Conservation (phyloP, 2,113 vertebrate species). For the Isurus oxyrinchus region DNA sequence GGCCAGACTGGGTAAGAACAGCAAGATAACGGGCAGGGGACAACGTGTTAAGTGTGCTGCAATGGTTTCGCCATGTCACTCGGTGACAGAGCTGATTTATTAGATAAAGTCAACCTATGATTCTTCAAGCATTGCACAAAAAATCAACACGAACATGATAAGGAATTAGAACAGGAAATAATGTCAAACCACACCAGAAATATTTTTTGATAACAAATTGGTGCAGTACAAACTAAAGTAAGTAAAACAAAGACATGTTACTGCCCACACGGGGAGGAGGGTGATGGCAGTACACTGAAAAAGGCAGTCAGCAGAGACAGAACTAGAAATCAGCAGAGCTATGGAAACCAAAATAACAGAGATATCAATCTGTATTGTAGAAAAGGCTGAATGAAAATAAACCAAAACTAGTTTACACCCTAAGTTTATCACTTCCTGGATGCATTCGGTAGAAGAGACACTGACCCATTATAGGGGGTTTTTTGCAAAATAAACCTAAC, state of each 20-base stretch:
- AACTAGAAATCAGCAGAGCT: background rate
- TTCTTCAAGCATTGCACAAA: background rate
- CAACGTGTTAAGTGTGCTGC: background rate
- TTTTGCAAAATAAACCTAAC: too few species aligned
- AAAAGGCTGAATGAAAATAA: background rate
- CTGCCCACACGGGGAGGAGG: background rate
- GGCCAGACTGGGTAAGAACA: background rate
- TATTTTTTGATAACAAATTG: background rate
- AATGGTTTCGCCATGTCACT: background rate
- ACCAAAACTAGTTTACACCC: too few species aligned
- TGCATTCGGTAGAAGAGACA: too few species aligned
- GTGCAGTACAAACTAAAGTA: background rate
- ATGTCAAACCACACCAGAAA: background rate
- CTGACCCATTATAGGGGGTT: too few species aligned
- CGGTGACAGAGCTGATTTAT: background rate
- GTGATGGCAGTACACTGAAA: background rate
- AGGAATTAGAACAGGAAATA: background rate
- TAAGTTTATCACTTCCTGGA: too few species aligned
- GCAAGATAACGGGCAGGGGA: background rate
- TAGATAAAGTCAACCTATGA: background rate
- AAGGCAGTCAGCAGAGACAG: background rate
- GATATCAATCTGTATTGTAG: background rate
- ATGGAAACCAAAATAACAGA: background rate
- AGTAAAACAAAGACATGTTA: background rate
- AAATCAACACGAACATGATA: background rate